phyloP scores from a whole-genome alignment of 2,113 vertebrate species.

The Osmerus eperlanus region DNA sequence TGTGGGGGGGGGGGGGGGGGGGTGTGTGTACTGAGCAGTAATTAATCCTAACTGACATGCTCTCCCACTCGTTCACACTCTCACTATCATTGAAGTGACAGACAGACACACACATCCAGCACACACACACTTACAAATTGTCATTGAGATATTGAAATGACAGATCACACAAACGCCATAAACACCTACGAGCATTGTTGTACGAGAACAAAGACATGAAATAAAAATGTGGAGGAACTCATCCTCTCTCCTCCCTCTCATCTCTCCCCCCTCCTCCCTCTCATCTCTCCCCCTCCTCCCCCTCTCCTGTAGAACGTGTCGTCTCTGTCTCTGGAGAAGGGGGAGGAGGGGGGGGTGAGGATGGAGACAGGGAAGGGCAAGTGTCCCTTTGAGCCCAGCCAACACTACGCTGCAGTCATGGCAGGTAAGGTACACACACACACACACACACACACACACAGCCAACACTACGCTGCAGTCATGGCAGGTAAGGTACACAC shows the following conservation, averaged over 20 bases:
- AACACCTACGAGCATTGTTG: too few relatives aligned
- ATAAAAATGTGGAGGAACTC: neutral
- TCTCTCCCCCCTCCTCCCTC: neutral
- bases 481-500: constrained; percentile 71
- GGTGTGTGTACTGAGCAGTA: neutral
- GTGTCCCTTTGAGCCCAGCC: constrained; percentile 86
- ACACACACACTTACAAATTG: neutral
- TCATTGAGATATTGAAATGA: too few relatives aligned
- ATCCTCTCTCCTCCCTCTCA: neutral
- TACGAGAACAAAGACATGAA: too few relatives aligned
- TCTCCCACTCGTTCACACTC: constrained; percentile 24
- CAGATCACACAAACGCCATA: neutral
- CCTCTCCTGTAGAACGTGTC: constrained; percentile 67
- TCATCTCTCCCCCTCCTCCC: neutral
- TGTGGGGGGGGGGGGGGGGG: neutral
- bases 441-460: constrained; percentile 27
- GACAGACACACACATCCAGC: neutral
- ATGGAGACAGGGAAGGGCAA: constrained; percentile 83
- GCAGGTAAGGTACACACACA: constrained; percentile 59
- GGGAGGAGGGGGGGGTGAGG: constrained; percentile 57
- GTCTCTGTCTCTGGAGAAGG: constrained; percentile 72
- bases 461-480: constrained; percentile 81
- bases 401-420: constrained; percentile 84
- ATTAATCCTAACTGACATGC: constrained; percentile 21
- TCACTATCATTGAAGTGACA: constrained; percentile 14